Evolutionary conservation across 2,113 vertebrate genomes (phyloP).

Genomic region (Bubo scandiacus): DNA sequence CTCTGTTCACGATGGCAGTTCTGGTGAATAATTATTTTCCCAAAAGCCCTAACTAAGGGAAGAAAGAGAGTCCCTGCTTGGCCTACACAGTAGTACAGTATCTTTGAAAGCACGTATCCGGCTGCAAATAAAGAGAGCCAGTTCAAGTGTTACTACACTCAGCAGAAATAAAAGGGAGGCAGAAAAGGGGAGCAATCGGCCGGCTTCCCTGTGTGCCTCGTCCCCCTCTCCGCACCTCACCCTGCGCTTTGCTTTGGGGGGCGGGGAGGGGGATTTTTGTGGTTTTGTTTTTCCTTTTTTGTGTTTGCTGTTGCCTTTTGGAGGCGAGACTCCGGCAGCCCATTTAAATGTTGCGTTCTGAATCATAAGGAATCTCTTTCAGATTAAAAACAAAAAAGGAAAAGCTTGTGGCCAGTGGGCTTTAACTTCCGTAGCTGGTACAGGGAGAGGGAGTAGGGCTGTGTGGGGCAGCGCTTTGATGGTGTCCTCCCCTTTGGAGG

Average conservation of each 20-base stretch:
- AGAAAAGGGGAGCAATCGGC: not conserved
- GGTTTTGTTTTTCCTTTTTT: not conserved
- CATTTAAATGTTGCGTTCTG: not conserved
- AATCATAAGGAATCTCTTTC: not conserved
- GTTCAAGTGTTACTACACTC: slow-evolving; percentile 45
- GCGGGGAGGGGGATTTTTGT: not conserved
- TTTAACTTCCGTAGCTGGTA: not conserved
- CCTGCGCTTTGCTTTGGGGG: not conserved
- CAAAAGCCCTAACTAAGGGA: slow-evolving; percentile 48
- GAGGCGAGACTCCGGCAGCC: not conserved
- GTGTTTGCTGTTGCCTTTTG: not conserved
- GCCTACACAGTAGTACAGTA: slow-evolving; percentile 50
- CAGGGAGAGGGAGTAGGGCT: not conserved
- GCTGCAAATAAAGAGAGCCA: slow-evolving; percentile 40
- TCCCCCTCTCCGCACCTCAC: not conserved
- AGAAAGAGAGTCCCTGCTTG: slow-evolving; percentile 49
- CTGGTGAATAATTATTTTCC: slow-evolving; percentile 62
- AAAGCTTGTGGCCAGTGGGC: not conserved
- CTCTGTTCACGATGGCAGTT: slow-evolving; percentile 47
- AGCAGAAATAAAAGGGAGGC: slow-evolving; percentile 55
- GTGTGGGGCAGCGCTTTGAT: not conserved
- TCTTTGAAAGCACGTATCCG: slow-evolving; percentile 57
- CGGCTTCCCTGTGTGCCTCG: not conserved
- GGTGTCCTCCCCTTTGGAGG: not conserved
- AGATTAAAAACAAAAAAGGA: not conserved